phyloP scores from a whole-genome alignment of 2,888 invertebrate species.

The Megalurothrips usitatus region DNA sequence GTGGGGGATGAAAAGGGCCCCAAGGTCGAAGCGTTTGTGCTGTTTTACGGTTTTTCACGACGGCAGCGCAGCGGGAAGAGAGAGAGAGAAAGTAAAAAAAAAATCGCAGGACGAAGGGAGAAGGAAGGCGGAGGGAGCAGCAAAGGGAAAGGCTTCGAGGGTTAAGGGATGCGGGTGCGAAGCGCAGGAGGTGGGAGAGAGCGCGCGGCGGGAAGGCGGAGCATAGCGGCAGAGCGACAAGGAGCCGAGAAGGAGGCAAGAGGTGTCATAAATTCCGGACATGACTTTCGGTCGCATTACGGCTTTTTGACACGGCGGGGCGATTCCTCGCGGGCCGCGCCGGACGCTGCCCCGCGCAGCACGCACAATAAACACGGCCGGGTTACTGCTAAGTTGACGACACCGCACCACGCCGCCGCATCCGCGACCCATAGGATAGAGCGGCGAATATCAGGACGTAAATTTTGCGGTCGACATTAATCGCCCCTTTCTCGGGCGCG shows the following conservation, averaged over 20 bases:
- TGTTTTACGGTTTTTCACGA: too few species aligned
- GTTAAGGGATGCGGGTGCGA: neutral
- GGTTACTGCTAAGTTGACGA: too few species aligned
- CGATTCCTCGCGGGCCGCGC: neutral
- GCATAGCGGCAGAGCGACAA: neutral
- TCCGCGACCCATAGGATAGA: too few species aligned
- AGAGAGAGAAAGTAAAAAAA: too few species aligned
- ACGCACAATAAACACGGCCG: neutral
- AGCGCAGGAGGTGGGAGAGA: neutral
- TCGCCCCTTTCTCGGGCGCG: too few species aligned
- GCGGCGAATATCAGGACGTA: too few species aligned
- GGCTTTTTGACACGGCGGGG: slow-evolving; percentile 16
- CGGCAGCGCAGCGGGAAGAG: too few species aligned
- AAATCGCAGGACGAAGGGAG: too few species aligned
- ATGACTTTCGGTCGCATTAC: slow-evolving; percentile 14
- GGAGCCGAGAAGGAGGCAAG: neutral
- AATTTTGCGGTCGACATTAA: too few species aligned
- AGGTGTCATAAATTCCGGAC: slow-evolving; percentile 22
- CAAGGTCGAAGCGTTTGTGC: too few species aligned
- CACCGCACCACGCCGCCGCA: too few species aligned
- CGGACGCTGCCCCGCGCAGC: neutral
- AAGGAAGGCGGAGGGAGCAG: neutral
- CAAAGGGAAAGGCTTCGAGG: neutral
- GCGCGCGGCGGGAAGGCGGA: neutral
- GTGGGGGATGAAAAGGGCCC: too few species aligned